Evolutionary conservation across 2,888 invertebrate species (phyloP).

Genomic region (Neuroscelio doddi): DNA sequence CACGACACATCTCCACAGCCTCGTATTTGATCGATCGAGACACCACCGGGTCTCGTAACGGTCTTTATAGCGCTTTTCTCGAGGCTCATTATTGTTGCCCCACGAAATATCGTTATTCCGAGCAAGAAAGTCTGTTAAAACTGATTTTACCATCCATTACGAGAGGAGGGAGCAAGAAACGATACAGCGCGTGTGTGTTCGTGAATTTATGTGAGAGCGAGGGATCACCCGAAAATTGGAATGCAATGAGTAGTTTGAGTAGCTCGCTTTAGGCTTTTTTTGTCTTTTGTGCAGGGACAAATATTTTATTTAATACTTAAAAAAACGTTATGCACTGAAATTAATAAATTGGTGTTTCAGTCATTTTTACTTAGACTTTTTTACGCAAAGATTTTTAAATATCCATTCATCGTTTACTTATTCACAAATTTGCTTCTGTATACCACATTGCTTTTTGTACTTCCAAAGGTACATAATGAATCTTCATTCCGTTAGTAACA

Average conservation of each 20-base stretch:
- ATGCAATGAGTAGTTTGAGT: conserved; percentile 1
- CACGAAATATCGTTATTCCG: conserved; percentile 5
- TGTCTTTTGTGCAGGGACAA: too few species aligned
- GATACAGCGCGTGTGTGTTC: background rate
- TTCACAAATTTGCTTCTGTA: too few species aligned
- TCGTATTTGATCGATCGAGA: conserved; percentile 40
- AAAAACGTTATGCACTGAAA: too few species aligned
- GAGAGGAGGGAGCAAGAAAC: background rate
- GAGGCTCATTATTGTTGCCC: conserved; percentile 9
- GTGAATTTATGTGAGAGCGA: conserved; percentile 5
- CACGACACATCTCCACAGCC: conserved; percentile 31
- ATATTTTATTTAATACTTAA: too few species aligned
- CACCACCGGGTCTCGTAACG: conserved; percentile 23
- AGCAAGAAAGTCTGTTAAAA: conserved; percentile 1
- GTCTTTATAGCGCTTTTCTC: conserved; percentile 23
- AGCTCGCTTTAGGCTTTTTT: too few species aligned
- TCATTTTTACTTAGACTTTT: too few species aligned
- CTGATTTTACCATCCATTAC: background rate
- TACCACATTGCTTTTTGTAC: too few species aligned
- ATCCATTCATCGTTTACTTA: too few species aligned
- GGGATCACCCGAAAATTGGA: conserved; percentile 4
- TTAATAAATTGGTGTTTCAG: too few species aligned
- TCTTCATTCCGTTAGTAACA: too few species aligned
- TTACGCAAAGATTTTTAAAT: too few species aligned
- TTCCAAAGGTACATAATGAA: too few species aligned